phyloP scores from a whole-genome alignment of 2,113 vertebrate species.

The Dromiciops gliroides region DNA sequence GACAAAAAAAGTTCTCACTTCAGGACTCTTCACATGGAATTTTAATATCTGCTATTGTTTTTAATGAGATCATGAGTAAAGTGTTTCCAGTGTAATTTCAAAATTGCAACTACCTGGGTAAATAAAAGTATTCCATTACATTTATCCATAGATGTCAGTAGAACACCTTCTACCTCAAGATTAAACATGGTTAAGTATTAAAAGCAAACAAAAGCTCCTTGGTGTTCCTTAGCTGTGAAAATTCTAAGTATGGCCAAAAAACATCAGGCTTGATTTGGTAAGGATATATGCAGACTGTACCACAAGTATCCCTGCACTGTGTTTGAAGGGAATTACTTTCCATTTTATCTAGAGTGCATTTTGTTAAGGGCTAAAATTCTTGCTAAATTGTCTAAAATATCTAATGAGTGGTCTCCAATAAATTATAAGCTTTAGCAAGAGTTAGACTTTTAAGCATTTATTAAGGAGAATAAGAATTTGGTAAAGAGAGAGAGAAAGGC shows the following conservation, averaged over 20 bases:
- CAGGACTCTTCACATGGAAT: conserved; percentile 13
- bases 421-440: no score
- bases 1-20: conserved; percentile 28
- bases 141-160: conserved; percentile 44
- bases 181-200: conserved; percentile 42
- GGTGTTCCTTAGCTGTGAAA: conserved; percentile 34
- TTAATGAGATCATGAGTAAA: conserved; percentile 46
- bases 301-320: not conserved
- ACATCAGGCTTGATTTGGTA: conserved; percentile 22
- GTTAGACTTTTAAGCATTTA: no score
- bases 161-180: conserved; percentile 56
- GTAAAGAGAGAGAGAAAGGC: no score
- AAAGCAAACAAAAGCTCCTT: conserved; percentile 8
- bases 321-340: not conserved
- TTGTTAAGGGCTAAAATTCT: no score
- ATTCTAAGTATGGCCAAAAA: conserved; percentile 17
- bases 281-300: conserved; percentile 8
- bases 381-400: no score
- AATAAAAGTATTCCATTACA: conserved; percentile 67
- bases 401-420: no score
- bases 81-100: conserved; percentile 63
- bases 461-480: no score
- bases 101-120: conserved; percentile 64
- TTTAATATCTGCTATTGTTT: conserved; percentile 45
- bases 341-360: not conserved